Evolutionary conservation across 2,113 vertebrate species (phyloP).

Genomic region (Solea senegalensis): DNA sequence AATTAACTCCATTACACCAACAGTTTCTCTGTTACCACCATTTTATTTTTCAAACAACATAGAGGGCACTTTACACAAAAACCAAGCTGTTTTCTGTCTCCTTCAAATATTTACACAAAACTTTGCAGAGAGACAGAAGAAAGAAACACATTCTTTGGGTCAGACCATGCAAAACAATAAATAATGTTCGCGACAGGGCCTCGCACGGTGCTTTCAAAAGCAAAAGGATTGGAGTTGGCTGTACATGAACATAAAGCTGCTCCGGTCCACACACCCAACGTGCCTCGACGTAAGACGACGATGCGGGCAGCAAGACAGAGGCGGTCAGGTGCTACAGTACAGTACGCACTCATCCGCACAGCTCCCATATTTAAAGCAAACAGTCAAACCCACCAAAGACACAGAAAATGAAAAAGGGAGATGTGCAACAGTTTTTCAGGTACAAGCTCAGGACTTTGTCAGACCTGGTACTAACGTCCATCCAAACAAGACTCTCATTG

Average conservation of each 20-base stretch:
- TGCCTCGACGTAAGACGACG: constrained; percentile 2
- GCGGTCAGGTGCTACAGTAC: constrained; percentile 12
- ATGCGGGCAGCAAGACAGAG: constrained; percentile 24
- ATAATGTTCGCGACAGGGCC: constrained; percentile 69
- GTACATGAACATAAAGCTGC: constrained; percentile 32
- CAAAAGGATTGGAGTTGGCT: constrained; percentile 28
- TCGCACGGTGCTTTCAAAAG: constrained; percentile 62
- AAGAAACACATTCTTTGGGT: constrained; percentile 78
- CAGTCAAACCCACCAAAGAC: constrained; percentile 23
- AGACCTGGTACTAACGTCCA: too few relatives aligned
- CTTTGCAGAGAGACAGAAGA: constrained; percentile 56
- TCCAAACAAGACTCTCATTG: too few relatives aligned
- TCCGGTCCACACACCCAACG: constrained; percentile 31
- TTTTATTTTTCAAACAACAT: constrained; percentile 81
- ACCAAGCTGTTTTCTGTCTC: constrained; percentile 46
- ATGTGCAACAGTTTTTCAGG: constrained; percentile 66
- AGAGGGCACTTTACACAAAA: constrained; percentile 73
- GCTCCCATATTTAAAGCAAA: constrained; percentile 15
- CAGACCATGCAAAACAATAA: constrained; percentile 83
- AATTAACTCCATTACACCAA: not conserved
- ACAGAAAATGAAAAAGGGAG: constrained; percentile 51
- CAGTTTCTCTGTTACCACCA: constrained; percentile 45
- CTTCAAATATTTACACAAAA: constrained; percentile 79
- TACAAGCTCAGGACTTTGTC: constrained; percentile 40
- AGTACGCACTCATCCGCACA: constrained; percentile 20